These are phyloP conservation scores for Apamea crenata DNA, from an alignment of 2,888 invertebrate species.

Conservation along the genomic window DNA sequence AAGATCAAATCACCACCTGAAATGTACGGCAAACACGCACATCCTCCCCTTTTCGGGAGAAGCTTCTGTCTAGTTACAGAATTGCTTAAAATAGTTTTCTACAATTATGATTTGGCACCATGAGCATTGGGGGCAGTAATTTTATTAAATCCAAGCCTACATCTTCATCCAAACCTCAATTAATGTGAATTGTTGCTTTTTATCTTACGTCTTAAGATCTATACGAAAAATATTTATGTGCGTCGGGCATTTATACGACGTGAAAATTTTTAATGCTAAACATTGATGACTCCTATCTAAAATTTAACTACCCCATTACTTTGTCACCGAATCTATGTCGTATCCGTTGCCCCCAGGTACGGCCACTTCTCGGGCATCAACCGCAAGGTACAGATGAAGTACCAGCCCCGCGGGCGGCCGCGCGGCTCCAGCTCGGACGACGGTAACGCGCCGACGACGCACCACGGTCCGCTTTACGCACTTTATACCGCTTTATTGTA, in stretches of 20 bases:
- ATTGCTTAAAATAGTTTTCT: not conserved
- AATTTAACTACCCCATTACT: not conserved
- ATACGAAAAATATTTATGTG: not conserved
- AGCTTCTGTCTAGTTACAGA: not conserved
- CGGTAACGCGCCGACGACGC: conserved; percentile 92
- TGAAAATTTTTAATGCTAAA: not conserved
- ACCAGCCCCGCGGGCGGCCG: conserved; percentile 98
- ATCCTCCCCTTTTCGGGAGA: not conserved
- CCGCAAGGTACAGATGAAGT: conserved; percentile 99
- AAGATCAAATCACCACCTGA: not conserved
- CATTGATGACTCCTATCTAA: not conserved
- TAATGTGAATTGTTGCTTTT: not conserved
- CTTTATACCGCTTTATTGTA: conserved; percentile 51
- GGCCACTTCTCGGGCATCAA: conserved; percentile 99
- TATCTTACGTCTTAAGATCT: not conserved
- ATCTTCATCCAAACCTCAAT: not conserved
- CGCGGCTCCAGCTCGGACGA: conserved; percentile 98
- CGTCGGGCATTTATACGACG: too few species aligned
- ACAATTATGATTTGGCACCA: not conserved
- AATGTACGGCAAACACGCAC: not conserved
- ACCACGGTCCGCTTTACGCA: conserved; percentile 76
- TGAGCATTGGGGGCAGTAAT: not conserved
- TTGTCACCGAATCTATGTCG: not conserved
- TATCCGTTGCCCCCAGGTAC: conserved; percentile 92
- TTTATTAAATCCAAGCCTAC: too few species aligned